These are phyloP conservation scores for Rosalia funebris DNA, from an alignment of 2,888 invertebrate species.

Conservation along the genomic window DNA sequence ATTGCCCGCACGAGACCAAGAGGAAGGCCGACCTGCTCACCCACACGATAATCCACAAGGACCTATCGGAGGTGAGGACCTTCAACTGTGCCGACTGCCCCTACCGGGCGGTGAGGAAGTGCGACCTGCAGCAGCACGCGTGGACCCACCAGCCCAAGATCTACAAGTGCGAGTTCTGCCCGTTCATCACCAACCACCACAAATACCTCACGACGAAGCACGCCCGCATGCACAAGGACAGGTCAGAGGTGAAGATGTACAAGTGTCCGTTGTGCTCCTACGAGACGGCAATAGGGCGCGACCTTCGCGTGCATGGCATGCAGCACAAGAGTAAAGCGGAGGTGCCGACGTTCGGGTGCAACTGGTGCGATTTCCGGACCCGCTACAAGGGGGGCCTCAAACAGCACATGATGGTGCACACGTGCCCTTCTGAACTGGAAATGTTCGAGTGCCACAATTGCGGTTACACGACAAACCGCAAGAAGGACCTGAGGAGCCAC, in stretches of 20 bases:
- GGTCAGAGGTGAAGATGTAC: not conserved
- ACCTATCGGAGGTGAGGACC: not conserved
- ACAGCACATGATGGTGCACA: too few species aligned
- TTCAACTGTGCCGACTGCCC: constrained; percentile 6
- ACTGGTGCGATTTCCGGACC: constrained; percentile 10
- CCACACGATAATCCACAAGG: constrained; percentile 12
- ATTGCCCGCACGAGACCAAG: constrained; percentile 5
- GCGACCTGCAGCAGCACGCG: constrained; percentile 9
- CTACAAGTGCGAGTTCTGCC: not conserved
- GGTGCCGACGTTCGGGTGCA: not conserved
- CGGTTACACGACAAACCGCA: too few species aligned
- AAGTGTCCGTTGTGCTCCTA: constrained; percentile 7
- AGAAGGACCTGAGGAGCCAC: too few species aligned
- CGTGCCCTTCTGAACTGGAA: too few species aligned
- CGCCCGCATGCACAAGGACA: not conserved
- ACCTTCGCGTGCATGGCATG: not conserved
- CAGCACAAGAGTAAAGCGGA: not conserved
- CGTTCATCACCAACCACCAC: not conserved
- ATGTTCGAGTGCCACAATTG: too few species aligned
- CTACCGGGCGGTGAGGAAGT: not conserved
- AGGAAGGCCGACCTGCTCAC: constrained; percentile 2
- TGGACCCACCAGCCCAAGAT: not conserved
- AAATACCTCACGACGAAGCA: not conserved
- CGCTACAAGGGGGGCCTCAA: too few species aligned
- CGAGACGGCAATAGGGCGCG: not conserved